phyloP scores from a whole-genome alignment of 2,113 vertebrate species.

The Bos javanicus region DNA sequence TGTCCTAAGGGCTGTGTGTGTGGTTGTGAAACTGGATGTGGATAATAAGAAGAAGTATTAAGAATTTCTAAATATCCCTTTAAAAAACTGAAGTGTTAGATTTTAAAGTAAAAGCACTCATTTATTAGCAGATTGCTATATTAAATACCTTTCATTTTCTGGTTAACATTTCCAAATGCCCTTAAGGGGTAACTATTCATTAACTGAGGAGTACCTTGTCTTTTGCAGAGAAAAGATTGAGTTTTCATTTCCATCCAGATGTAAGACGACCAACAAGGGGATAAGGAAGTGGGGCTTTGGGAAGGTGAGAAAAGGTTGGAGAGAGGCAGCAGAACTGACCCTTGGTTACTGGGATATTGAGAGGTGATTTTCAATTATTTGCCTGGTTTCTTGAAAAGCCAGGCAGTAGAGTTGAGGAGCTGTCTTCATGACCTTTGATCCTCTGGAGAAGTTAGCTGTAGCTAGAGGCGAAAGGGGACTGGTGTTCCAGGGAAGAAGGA shows the following conservation, averaged over 20 bases:
- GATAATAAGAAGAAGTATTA: background rate
- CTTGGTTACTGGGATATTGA: background rate
- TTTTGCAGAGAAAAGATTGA: conserved; percentile 36
- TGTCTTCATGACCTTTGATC: background rate
- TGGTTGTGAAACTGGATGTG: background rate
- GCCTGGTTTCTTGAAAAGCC: background rate
- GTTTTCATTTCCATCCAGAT: conserved; percentile 38
- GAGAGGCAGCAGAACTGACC: background rate
- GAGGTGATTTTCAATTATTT: background rate
- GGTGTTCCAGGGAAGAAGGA: background rate
- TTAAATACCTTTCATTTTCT: background rate
- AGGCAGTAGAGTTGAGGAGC: background rate
- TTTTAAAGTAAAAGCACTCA: background rate
- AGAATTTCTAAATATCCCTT: background rate
- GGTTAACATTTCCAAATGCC: conserved; percentile 13
- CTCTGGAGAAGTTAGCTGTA: background rate
- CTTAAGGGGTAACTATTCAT: conserved; percentile 12
- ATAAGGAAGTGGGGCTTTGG: background rate
- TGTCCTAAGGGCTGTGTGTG: background rate
- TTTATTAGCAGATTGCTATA: background rate
- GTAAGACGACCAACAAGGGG: conserved; percentile 11
- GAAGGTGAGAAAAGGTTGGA: background rate
- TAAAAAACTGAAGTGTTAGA: background rate
- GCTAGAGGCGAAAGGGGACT: background rate
- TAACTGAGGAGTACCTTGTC: background rate